Evolutionary conservation across 2,888 invertebrate genomes (phyloP), one percentile per base, ranked within the genome.

Genomic region (Vanessa cardui): DNA sequence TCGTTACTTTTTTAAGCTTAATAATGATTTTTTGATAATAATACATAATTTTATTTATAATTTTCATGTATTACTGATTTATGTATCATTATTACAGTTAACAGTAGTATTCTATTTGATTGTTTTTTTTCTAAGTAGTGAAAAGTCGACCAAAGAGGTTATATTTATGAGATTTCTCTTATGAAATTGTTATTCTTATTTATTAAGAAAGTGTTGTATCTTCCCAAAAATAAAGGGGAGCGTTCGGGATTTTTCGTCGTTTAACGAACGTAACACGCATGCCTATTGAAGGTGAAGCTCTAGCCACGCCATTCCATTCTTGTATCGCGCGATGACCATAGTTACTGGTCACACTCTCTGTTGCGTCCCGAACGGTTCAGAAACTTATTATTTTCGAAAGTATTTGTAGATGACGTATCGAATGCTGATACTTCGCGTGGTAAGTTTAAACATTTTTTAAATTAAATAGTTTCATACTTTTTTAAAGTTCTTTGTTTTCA

Each of bases 261-360:
- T 47, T 39, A 31, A 12, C 84, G 64, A 54, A 31, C 82, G 78
- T 75, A 80, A 68, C 83, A 87, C 87, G 87, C 87, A 87, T 88
- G 87, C 79, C 83, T 84, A 77, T 74, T 70, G 76, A 66, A 65
- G 62, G 66, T 68, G 72, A 66, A 74, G 74, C 73, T 70, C 69
- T 71, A 72, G 70, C 69, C 69, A 76, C 74, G 77, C 74, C 80
- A 76, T 74, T 80, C 64, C 73, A 69, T 65, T 69, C 70, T 72
- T 69, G 73, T 72, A 77, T 69, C 78, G 79, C 78, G 81, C 71
- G 73, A 73, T 78, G 80, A 75, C 76, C 80, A 76, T 64, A 70
- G 71, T 68, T 62, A 73, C 64, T 74, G 74, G 68, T 64, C 72
- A 70, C 65, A 21, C 21, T 50, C 20, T n/a, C 15, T 26, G 50